Percentiles rank a stretch among this genome's conserved stretches.
phyloP scores from a whole-genome alignment of 2,888 invertebrate species.

The Drosophila aldrichi region DNA sequence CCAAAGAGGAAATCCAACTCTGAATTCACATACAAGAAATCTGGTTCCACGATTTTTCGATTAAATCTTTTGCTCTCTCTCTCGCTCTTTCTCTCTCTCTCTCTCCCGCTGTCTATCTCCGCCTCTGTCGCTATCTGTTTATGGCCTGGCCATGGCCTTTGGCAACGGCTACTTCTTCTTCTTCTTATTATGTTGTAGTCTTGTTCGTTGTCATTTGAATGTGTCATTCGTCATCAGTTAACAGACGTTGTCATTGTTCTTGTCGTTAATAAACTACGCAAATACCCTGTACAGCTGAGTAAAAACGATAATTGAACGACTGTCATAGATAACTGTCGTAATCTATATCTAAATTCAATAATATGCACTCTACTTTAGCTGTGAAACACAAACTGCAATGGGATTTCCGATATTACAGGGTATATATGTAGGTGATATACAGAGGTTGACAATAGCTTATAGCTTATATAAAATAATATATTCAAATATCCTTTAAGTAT shows the following conservation, averaged over 20 bases:
- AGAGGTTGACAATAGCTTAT: no score
- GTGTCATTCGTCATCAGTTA: conserved; percentile 50
- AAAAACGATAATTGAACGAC: not conserved
- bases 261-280: conserved; percentile 6
- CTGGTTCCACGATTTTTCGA: conserved; percentile 39
- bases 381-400: not conserved
- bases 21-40: conserved; percentile 14
- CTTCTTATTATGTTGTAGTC: conserved; percentile 26
- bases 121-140: not conserved
- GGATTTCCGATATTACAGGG: not conserved
- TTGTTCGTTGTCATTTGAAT: conserved; percentile 37
- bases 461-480: no score
- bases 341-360: not conserved
- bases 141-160: conserved; percentile 31
- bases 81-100: not conserved
- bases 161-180: conserved; percentile 9
- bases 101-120: not conserved
- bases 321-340: not conserved
- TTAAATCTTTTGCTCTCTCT: conserved; percentile 52
- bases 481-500: no score
- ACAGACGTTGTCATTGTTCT: conserved; percentile 49
- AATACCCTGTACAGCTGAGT: conserved; percentile 14
- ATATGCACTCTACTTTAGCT: not conserved
- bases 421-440: no score
- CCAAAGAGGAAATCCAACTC: conserved; percentile 17